phyloP scores from a whole-genome alignment of 1,140 invertebrate species.

The Cotesia typhae region DNA sequence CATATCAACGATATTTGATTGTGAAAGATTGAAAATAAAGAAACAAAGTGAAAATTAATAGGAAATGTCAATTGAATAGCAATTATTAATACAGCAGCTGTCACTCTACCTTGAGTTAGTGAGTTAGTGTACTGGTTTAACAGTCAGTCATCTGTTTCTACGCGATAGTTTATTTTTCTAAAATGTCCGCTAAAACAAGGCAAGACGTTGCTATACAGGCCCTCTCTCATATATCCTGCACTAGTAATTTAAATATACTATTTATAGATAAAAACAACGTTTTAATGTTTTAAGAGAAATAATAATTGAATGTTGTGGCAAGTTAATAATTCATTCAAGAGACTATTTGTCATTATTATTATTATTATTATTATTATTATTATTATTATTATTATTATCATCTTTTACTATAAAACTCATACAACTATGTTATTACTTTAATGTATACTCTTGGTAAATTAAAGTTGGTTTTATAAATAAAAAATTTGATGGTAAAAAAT shows the following conservation, averaged over 20 bases:
- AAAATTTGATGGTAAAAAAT: no score
- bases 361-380: no score
- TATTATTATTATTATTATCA: no score
- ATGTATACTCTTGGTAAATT: no score
- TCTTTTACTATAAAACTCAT: neutral
- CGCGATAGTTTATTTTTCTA: slow-evolving; percentile 60
- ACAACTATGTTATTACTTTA: no score
- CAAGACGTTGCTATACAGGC: slow-evolving; percentile 49
- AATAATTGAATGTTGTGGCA: slow-evolving; percentile 39
- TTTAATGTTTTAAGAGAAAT: slow-evolving; percentile 37
- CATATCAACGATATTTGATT: neutral
- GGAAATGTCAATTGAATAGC: slow-evolving; percentile 58
- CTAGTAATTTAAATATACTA: slow-evolving; percentile 55
- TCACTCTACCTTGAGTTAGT: slow-evolving; percentile 58
- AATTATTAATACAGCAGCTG: slow-evolving; percentile 56
- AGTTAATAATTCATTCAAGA: neutral
- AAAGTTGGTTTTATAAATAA: no score
- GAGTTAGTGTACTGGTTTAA: slow-evolving; percentile 52
- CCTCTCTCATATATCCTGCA: slow-evolving; percentile 40
- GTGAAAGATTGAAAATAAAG: neutral
- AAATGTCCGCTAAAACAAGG: slow-evolving; percentile 61
- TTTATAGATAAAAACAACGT: slow-evolving; percentile 52
- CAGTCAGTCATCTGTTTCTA: slow-evolving; percentile 60
- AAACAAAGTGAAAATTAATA: neutral
- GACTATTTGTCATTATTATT: no score